phyloP scores from a whole-genome alignment of 2,113 vertebrate genomes.

The Anoura caudifer region DNA sequence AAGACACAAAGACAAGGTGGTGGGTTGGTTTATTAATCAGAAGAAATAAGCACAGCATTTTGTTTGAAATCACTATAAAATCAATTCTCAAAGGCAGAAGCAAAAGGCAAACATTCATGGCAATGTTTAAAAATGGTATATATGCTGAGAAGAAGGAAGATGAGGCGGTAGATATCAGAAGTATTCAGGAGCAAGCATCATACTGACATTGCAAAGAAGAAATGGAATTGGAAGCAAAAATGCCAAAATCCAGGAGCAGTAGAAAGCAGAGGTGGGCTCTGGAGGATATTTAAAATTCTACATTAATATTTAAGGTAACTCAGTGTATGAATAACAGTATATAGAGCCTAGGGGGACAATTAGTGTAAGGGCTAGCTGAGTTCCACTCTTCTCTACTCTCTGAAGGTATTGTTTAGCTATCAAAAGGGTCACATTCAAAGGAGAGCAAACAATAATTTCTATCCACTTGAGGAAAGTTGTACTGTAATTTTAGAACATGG shows the following conservation, averaged over 20 bases:
- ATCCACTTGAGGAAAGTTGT: neutral
- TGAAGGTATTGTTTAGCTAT: neutral
- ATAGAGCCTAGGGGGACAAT: neutral
- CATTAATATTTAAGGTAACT: conserved; percentile 45
- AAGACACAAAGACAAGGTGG: neutral
- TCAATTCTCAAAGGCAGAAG: neutral
- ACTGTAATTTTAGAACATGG: neutral
- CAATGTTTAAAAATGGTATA: neutral
- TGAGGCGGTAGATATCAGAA: neutral
- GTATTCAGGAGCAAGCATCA: neutral
- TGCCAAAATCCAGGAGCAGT: neutral
- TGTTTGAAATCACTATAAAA: neutral
- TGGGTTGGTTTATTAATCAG: neutral
- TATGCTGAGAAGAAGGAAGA: neutral
- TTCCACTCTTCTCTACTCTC: neutral
- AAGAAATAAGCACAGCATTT: neutral
- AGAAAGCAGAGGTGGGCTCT: neutral
- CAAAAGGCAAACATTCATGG: neutral
- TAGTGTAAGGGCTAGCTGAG: neutral
- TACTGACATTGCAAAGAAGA: neutral
- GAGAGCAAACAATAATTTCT: neutral
- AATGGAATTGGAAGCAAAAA: conserved; percentile 7
- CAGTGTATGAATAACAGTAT: neutral
- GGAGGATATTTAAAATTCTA: conserved; percentile 10
- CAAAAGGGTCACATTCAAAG: neutral